A percentile compares a stretch with the other conserved stretches of the same genome.
These are phyloP conservation scores for Calephelis perditalis DNA, from an alignment of 2,888 invertebrate genomes.

Conservation along the genomic window DNA sequence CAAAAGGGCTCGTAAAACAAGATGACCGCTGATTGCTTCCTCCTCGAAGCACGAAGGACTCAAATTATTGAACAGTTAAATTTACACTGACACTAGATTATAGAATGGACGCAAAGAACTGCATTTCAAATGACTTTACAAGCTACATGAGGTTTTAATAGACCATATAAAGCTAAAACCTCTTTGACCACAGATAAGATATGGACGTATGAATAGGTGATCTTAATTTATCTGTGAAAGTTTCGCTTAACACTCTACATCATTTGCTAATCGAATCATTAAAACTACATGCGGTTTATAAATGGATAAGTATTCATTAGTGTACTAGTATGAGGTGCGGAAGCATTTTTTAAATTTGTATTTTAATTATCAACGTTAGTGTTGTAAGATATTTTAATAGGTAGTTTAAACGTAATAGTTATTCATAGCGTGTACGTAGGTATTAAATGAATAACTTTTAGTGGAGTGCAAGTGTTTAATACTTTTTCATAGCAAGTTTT, in stretches of 20 bases:
- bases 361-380: no score
- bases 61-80: constrained; percentile 61
- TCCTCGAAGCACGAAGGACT: constrained; percentile 46
- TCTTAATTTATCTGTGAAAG: constrained; percentile 70
- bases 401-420: no score
- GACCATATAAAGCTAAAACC: constrained; percentile 47
- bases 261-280: constrained; percentile 64
- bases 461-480: no score
- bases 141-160: constrained; percentile 52
- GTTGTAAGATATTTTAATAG: no score
- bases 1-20: constrained; percentile 57
- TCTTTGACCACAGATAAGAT: constrained; percentile 53
- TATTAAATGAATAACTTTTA: no score
- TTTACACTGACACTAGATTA: constrained; percentile 60
- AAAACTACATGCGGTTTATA: constrained; percentile 59
- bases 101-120: constrained; percentile 34
- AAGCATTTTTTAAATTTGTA: background rate
- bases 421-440: no score
- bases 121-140: constrained; percentile 52
- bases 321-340: constrained; percentile 16
- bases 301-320: constrained; percentile 29
- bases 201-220: constrained; percentile 71
- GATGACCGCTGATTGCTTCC: constrained; percentile 60
- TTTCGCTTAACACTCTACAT: constrained; percentile 60
- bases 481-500: no score